phyloP scores from a whole-genome alignment of 1,140 invertebrate genomes.

The Hycleus phaleratus region DNA sequence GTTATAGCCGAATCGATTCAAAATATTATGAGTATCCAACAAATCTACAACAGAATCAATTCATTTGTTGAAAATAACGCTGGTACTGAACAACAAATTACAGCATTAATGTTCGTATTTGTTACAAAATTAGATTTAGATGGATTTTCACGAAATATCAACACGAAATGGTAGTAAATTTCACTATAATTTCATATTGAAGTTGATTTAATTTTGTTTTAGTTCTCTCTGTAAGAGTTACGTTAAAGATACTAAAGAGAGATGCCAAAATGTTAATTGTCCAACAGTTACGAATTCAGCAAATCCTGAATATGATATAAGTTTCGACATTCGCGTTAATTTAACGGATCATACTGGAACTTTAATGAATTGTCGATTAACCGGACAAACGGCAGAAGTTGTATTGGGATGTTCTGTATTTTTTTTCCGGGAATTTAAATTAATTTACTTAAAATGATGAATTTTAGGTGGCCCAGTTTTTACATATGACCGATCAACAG shows the following conservation, averaged over 20 bases:
- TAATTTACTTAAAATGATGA: not conserved
- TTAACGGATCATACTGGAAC: slow-evolving; percentile 49
- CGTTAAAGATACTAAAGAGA: slow-evolving; percentile 14
- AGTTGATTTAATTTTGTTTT: slow-evolving; percentile 1
- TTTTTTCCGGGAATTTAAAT: slow-evolving; percentile 9
- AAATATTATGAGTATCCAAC: slow-evolving; percentile 44
- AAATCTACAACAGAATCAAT: slow-evolving; percentile 42
- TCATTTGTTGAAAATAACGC: slow-evolving; percentile 10
- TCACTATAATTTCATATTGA: not conserved
- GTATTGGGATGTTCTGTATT: slow-evolving; percentile 39
- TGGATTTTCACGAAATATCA: slow-evolving; percentile 33
- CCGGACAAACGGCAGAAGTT: slow-evolving; percentile 40
- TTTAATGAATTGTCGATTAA: slow-evolving; percentile 43
- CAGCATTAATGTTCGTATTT: slow-evolving; percentile 42
- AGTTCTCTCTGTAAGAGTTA: slow-evolving; percentile 20
- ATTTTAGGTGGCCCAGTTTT: slow-evolving; percentile 38
- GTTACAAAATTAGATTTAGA: slow-evolving; percentile 46
- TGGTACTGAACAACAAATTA: slow-evolving; percentile 40
- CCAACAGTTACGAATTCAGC: slow-evolving; percentile 20
- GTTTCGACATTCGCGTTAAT: slow-evolving; percentile 45
- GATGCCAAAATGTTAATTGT: slow-evolving; percentile 36
- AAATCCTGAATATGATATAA: slow-evolving; percentile 23
- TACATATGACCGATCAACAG: slow-evolving; percentile 35
- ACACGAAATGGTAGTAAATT: slow-evolving; percentile 31
- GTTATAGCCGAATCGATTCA: slow-evolving; percentile 39